These are phyloP conservation scores for Zosterops lateralis DNA, from an alignment of 2,113 vertebrate species.

Conservation along the genomic window DNA sequence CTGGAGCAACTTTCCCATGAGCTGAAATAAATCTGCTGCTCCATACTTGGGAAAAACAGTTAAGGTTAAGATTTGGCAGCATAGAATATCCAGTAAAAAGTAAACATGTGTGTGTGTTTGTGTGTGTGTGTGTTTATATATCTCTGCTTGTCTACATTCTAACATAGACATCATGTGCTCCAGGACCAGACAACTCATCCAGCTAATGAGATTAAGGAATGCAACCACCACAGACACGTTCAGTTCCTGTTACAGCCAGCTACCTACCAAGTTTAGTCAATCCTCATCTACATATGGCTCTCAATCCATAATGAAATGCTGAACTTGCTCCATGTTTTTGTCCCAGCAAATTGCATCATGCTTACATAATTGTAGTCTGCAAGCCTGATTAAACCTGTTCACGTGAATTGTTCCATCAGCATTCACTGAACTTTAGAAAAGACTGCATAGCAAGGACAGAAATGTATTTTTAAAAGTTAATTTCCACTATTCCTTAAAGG, in stretches of 20 bases:
- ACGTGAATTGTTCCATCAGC: neutral
- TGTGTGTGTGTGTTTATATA: neutral
- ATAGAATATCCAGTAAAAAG: neutral
- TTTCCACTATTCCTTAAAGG: neutral
- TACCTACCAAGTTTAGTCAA: neutral
- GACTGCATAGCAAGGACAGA: neutral
- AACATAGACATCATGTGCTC: neutral
- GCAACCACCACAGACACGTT: neutral
- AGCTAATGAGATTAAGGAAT: neutral
- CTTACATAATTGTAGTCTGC: slow-evolving; percentile 29
- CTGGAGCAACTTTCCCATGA: neutral
- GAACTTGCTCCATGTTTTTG: slow-evolving; percentile 20
- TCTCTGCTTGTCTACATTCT: neutral
- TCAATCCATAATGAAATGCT: neutral
- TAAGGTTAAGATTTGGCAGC: neutral
- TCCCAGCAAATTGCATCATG: neutral
- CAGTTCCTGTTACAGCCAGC: neutral
- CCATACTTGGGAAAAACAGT: neutral
- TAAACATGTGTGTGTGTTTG: accelerated
- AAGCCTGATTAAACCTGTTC: slow-evolving; percentile 20
- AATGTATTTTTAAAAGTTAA: neutral
- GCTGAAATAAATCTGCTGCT: neutral
- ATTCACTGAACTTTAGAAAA: slow-evolving; percentile 14
- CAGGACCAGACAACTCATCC: neutral
- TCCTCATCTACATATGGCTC: neutral